A percentile compares a stretch with the other conserved stretches of the same genome.
These are phyloP conservation scores for Diadegma fenestrale DNA, from an alignment of 2,888 invertebrate species.

Conservation along the genomic window DNA sequence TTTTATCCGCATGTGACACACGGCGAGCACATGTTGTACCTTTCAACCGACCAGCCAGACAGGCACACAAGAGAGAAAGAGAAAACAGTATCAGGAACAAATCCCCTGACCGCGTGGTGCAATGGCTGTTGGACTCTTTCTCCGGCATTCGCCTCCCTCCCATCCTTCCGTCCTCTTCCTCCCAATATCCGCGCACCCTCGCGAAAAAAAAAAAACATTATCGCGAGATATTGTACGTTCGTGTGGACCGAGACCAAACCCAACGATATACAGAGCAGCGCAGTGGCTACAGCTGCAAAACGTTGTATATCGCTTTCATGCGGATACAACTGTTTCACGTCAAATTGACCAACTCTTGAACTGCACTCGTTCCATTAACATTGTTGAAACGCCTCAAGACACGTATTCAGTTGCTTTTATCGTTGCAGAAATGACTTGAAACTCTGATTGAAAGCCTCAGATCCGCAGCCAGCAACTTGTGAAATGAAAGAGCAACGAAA, in stretches of 20 bases:
- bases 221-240: constrained; percentile 69
- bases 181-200: constrained; percentile 20
- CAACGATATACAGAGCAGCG: constrained; percentile 30
- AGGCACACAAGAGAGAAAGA: neutral
- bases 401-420: neutral
- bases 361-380: neutral
- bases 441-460: neutral
- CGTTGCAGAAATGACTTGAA: neutral
- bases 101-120: constrained; percentile 50
- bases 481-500: neutral
- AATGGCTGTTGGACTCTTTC: constrained; percentile 36
- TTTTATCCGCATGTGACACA: constrained; percentile 58
- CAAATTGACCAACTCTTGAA: neutral
- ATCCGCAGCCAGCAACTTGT: neutral
- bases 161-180: neutral
- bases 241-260: constrained; percentile 62
- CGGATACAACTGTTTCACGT: constrained; percentile 4
- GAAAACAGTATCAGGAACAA: constrained; percentile 40
- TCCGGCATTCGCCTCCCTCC: constrained; percentile 28
- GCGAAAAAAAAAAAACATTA: constrained; percentile 62
- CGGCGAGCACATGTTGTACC: constrained; percentile 55
- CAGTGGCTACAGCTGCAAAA: constrained; percentile 36
- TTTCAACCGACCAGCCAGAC: neutral
- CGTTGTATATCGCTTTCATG: neutral
- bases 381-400: neutral